Base-by-base conservation (phyloP, 2,797 vertebrate genomes). In the Brachyalestes nurse region DNA sequence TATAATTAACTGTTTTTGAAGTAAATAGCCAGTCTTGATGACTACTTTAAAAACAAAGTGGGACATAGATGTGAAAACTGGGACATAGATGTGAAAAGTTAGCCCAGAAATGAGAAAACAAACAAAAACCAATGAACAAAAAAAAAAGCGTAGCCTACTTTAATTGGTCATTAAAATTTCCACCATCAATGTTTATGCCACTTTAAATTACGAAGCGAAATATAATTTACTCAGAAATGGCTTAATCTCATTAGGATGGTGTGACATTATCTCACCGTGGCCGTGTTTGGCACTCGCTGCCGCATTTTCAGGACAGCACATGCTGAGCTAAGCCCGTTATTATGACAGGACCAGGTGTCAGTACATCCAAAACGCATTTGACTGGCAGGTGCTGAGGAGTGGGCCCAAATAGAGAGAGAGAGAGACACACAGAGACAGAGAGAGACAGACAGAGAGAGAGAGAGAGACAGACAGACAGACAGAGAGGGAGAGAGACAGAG, bases 271-370 rank as follows among this genome's bases (percentile, higher is more conserved):
- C 75, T 82, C 69, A 74, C 74, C 78, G 75, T 64, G 64, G 58
- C 57, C 93, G 93, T 84, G 77, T 78, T 85, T 80, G 60, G 73
- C 79, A 73, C 78, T 84, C 65, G 69, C 61, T 89, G 86, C 87
- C 85, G 87, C 85, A 83, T 84, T 73, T 80, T 80, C 80, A 83
- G 86, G 81, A 80, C 71, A 49, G 55, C 72, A 74, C 69, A 78
- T 75, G 80, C 82, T 82, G 79, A 83, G 83, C 77, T 79, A 79
- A 85, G 80, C 72, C 72, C 49, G 45, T 85, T 83, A 84, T 85
- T 77, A 82, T 70, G 73, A 77, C 79, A 75, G 75, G 83, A 82
- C 80, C 70, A 83, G 78, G 72, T 83, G 81, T 83, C 82, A 75
- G 60, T 62, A 49, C 69, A 77, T 81, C 62, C 66, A 66, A 72